Evolutionary conservation across 2,888 invertebrate genomes (phyloP), one percentile per base, ranked within the genome.

Genomic region (Microchrysa polita): DNA sequence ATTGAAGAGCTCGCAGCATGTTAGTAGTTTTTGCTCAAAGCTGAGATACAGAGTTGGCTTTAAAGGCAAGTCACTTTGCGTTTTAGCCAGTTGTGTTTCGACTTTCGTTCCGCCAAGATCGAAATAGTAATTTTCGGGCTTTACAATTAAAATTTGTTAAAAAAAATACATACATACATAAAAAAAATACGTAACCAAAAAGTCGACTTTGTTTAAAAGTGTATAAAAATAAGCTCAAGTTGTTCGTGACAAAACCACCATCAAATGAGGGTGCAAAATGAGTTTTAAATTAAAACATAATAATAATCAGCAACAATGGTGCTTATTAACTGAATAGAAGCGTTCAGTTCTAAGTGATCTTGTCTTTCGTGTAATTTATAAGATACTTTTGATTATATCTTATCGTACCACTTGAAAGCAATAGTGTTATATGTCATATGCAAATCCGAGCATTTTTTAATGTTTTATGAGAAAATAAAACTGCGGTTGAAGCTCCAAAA

Each of bases 21-120:
- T 34, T 5, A 34, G 27, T 7, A 34, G 2, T 34, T 34, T 34
- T 34, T 34, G 7, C 7, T 34, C 4, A 34, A n/a, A 34, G 7
- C 27, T 34, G 27, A 2, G 27, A 34, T n/a, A 34, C 27, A n/a
- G 12, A 55, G 55, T 18, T 20, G 42, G 55, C 55, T 69, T 69
- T 57, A 69, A 69, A 69, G 69, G 34, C 69, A 55, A 40, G 18
- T 34, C 18, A 69, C 20, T 69, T 55, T 9, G 20, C 16, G 55
- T 57, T 40, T 69, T 69, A 55, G 55, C 55, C 69, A 69, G 69
- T 69, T 69, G 18, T 55, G 18, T 55, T 34, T 57, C 16, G 55
- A 42, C 69, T 55, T 69, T 69, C 69, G 40, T 55, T 40, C 18
- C 57, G 69, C 12, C 40, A 57, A 55, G 57, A 34, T 69, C 69